These are phyloP conservation scores for Petrosia ficiformis DNA, from an alignment of 37 sponge, comb jelly and placozoan species.

Conservation along the genomic window DNA sequence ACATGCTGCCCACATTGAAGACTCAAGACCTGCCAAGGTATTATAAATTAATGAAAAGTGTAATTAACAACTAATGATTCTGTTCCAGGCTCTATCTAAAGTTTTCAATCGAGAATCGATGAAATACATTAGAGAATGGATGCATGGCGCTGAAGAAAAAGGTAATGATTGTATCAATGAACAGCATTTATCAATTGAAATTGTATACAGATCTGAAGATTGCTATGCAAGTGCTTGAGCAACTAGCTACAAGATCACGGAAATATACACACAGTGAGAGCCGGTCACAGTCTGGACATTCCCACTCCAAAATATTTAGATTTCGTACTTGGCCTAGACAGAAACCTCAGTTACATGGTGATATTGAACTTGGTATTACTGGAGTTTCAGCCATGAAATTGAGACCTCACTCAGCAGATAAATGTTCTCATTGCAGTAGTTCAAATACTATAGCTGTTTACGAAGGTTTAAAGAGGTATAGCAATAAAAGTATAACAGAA, in stretches of 20 bases:
- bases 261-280: not conserved
- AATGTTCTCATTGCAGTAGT: not conserved
- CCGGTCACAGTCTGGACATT: not conserved
- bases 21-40: not conserved
- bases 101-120: conserved; percentile 28
- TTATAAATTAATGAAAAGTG: not conserved
- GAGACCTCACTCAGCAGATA: not conserved
- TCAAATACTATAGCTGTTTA: too few species aligned
- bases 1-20: not conserved
- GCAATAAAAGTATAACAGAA: too few species aligned
- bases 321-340: not conserved
- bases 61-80: not conserved
- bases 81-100: conserved; percentile 18
- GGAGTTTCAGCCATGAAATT: not conserved
- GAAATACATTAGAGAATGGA: conserved; percentile 39
- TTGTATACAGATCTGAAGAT: not conserved
- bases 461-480: too few species aligned
- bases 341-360: not conserved
- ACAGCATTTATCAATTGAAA: not conserved
- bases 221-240: not conserved
- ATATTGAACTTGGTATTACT: not conserved
- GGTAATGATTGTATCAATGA: conserved; percentile 11
- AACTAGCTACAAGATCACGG: not conserved
- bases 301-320: not conserved
- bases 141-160: conserved; percentile 14